phyloP scores from a whole-genome alignment of 2,797 vertebrate genomes.

The Psittacula echo region DNA sequence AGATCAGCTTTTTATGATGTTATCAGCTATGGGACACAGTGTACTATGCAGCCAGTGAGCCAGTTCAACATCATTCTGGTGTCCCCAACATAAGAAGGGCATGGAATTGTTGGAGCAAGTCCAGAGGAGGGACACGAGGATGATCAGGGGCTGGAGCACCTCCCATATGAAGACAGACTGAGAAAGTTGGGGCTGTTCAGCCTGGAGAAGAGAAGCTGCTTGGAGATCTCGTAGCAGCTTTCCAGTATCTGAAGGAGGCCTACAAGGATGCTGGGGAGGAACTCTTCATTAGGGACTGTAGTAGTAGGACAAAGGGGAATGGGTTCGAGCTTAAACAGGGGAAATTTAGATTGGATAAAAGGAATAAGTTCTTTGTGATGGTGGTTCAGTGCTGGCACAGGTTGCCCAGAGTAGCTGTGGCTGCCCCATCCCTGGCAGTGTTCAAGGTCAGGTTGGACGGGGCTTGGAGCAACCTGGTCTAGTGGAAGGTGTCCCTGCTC shows the following conservation, averaged over 20 bases:
- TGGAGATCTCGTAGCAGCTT: not conserved
- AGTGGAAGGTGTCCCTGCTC: not conserved
- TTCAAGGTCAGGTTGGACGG: no score
- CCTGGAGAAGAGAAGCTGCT: not conserved
- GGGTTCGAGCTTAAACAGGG: no score
- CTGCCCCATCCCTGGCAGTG: no score
- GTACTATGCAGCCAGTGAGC: rapidly evolving
- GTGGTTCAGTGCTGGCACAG: no score
- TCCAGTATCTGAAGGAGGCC: not conserved
- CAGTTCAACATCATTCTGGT: not conserved
- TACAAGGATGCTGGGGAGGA: not conserved
- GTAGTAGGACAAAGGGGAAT: no score
- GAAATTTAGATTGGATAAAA: no score
- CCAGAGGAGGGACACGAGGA: not conserved
- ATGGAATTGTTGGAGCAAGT: not conserved
- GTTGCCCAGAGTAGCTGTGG: no score
- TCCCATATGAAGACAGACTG: rapidly evolving
- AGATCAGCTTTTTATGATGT: not conserved
- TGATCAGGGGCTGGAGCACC: not conserved
- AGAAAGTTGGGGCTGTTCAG: not conserved
- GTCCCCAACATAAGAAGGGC: not conserved
- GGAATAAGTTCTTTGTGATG: no score
- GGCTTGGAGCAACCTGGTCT: no score
- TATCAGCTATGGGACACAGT: rapidly evolving
- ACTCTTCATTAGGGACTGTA: no score